These are phyloP conservation scores for Leptogaster cylindrica DNA, from an alignment of 2,888 invertebrate species.

Conservation along the genomic window DNA sequence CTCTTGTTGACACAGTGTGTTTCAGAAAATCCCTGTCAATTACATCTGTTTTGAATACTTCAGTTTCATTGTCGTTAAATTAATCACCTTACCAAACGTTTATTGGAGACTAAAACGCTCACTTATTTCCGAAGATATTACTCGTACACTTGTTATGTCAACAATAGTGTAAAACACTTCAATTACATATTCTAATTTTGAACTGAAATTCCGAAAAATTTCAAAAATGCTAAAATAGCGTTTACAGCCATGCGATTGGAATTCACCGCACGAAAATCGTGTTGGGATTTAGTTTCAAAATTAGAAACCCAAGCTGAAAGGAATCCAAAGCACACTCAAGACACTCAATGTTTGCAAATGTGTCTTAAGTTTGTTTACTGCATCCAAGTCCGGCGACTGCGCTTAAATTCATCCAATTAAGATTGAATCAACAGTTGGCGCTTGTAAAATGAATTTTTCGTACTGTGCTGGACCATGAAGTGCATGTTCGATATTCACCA, in stretches of 20 bases:
- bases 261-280: conserved; percentile 24
- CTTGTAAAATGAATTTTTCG: not conserved
- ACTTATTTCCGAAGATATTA: too few relatives aligned
- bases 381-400: not conserved
- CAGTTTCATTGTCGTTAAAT: too few relatives aligned
- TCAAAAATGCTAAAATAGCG: conserved; percentile 34
- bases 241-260: conserved; percentile 13
- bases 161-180: too few relatives aligned
- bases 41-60: too few relatives aligned
- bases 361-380: not conserved
- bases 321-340: conserved; percentile 15
- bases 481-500: not conserved
- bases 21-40: too few relatives aligned
- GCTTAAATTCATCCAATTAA: conserved; percentile 20
- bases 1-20: too few relatives aligned
- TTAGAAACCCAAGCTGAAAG: conserved; percentile 42
- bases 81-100: too few relatives aligned
- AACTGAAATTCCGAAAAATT: conserved; percentile 3
- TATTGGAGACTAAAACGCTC: too few relatives aligned
- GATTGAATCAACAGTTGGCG: conserved; percentile 28
- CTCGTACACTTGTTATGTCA: too few relatives aligned
- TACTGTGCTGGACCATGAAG: not conserved
- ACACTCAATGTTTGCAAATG: not conserved
- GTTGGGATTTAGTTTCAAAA: conserved; percentile 42
- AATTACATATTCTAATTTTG: not conserved